Percentiles rank a stretch among this genome's conserved stretches.
Evolutionary conservation across 2,888 invertebrate genomes (phyloP).

Genomic region (Polydrusus tereticollis): DNA sequence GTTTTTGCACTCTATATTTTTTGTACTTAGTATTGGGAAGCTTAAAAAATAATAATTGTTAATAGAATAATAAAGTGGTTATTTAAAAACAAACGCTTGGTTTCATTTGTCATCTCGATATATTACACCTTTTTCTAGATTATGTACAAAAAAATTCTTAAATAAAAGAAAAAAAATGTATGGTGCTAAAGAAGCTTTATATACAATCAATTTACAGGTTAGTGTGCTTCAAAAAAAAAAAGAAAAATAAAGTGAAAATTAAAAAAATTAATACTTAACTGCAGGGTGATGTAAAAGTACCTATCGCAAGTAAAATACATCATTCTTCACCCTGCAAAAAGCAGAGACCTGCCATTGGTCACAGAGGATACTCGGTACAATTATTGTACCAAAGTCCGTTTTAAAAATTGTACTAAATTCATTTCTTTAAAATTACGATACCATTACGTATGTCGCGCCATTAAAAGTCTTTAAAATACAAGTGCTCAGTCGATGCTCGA

Average conservation of each 20-base stretch:
- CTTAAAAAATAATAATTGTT: conserved; percentile 12
- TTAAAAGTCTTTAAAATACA: too few relatives aligned
- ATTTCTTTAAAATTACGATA: neutral
- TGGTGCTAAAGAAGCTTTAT: neutral
- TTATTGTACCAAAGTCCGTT: neutral
- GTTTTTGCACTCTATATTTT: conserved; percentile 16
- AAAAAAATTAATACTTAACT: neutral
- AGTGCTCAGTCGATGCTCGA: conserved; percentile 38
- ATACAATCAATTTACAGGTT: conserved; percentile 1
- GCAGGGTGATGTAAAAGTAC: too few relatives aligned
- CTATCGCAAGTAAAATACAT: too few relatives aligned
- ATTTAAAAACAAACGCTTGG: neutral
- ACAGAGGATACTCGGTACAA: neutral
- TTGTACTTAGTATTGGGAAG: neutral
- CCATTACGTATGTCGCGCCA: conserved; percentile 8
- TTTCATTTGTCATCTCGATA: neutral
- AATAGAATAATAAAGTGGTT: conserved; percentile 6
- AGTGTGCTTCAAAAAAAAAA: neutral
- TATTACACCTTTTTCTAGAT: neutral
- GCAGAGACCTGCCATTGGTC: neutral
- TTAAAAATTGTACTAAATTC: conserved; percentile 2
- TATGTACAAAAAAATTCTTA: conserved; percentile 4
- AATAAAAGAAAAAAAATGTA: neutral
- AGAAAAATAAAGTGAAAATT: neutral
- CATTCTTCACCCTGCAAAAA: too few relatives aligned